Base-by-base conservation (phyloP, 92 coral and sea anemone genomes). In the Micromussa lordhowensis region DNA sequence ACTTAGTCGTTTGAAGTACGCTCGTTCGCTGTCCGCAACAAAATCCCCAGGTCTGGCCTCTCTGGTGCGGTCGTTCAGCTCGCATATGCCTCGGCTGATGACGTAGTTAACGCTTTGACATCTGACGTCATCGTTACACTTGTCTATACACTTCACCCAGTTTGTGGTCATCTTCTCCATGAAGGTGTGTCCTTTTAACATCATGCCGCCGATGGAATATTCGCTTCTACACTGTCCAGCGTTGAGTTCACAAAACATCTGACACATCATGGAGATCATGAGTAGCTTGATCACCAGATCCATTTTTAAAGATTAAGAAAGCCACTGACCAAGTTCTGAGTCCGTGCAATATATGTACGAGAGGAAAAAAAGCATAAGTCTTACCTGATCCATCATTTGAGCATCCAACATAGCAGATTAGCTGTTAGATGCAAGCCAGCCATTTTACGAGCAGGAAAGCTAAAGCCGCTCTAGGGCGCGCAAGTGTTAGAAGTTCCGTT, bases 51-150 rank as follows among this genome's bases (percentile, higher is more conserved):
- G 85, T 35, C 76, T 64, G 26, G 85, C 85, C 16, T 66, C 76
- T 36, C n/a, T 81, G 12, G 85, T 64, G 18, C 85, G 58, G 58
- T 68, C 44, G 57, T 64, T 81, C 21, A 81, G 28, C 28, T 81
- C 85, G 17, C 85, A 81, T 0, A 63, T n/a, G 17, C 18, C 16
- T 63, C n/a, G 55, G 28, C 17, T 64, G 14, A 81, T 66, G 61
- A 81, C 85, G 75, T 81, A 81, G 68, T 81, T 81, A 16, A 81
- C 5, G 26, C 85, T 81, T 61, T 81, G 85, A 21, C 85, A 81
- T 40, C 85, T 40, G 35, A 14, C 53, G 26, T 81, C 71, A 1
- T 68, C 32, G 59, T 81, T n/a, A 26, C 85, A 81, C 57, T 13
- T 8, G 38, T 16, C 17, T 38, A 36, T 15, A 36, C 85, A 81